phyloP scores from a whole-genome alignment of 2,797 vertebrate genomes.

The Periparus ater region DNA sequence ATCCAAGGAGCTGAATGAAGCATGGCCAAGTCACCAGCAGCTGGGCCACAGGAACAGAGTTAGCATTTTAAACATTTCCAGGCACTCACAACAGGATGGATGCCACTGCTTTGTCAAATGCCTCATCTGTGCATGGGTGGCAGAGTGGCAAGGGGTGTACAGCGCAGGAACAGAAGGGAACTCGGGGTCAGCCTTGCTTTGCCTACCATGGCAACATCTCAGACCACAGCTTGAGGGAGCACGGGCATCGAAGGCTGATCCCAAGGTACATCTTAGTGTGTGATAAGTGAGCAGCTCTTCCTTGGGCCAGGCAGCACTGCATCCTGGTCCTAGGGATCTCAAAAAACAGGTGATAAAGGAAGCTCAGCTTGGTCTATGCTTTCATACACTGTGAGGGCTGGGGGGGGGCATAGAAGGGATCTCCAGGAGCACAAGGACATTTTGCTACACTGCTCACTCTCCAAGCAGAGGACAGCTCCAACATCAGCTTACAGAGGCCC shows the following conservation, averaged over 20 bases:
- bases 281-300: background rate
- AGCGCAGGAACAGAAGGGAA: background rate
- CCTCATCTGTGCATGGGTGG: accelerated
- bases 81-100: background rate
- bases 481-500: background rate
- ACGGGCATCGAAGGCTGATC: background rate
- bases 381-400: background rate
- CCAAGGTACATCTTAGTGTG: background rate
- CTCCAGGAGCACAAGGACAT: background rate
- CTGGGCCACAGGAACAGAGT: background rate
- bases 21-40: background rate
- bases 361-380: background rate
- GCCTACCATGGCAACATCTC: background rate
- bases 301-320: background rate
- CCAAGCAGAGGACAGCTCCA: background rate
- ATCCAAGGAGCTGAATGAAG: background rate
- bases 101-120: background rate
- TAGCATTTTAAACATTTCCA: background rate
- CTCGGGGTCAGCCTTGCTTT: background rate
- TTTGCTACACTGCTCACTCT: background rate
- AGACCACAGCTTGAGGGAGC: background rate
- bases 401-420: background rate
- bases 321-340: background rate
- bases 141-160: accelerated
- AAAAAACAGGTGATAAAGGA: background rate